Evolutionary conservation across 2,888 invertebrate genomes (phyloP).

Genomic region (Callyntrura sp.): DNA sequence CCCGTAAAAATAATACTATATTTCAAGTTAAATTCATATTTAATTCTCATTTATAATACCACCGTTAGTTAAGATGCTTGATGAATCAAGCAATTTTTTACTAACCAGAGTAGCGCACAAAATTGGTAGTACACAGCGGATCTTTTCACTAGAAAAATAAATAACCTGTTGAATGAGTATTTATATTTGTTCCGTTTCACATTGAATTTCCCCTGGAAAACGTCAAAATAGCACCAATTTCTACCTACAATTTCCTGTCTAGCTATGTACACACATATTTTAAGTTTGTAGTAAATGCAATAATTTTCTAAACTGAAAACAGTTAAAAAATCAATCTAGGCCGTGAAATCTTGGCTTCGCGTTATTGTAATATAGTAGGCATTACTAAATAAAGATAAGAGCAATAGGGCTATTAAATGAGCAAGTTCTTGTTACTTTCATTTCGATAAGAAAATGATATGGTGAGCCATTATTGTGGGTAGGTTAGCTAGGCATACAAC

Average conservation of each 20-base stretch:
- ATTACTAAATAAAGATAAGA: not conserved
- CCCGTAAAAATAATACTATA: not conserved
- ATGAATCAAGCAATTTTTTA: constrained; percentile 6
- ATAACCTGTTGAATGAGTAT: constrained; percentile 17
- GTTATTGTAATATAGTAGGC: not conserved
- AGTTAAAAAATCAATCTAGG: constrained; percentile 25
- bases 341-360: constrained; percentile 25
- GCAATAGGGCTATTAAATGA: not conserved
- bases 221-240: constrained; percentile 41
- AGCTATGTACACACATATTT: not conserved
- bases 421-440: constrained; percentile 52
- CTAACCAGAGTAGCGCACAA: not conserved
- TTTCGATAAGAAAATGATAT: constrained; percentile 25
- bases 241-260: not conserved
- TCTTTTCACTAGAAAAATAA: not conserved
- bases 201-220: constrained; percentile 17
- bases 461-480: not conserved
- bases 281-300: constrained; percentile 7
- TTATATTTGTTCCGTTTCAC: constrained; percentile 24
- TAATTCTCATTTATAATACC: not conserved
- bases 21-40: not conserved
- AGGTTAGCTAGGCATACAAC: not conserved
- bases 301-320: constrained; percentile 36
- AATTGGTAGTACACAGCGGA: not conserved
- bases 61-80: not conserved